Base-by-base conservation (phyloP, 2,797 vertebrate species). In the Buphagus erythrorhynchus region DNA sequence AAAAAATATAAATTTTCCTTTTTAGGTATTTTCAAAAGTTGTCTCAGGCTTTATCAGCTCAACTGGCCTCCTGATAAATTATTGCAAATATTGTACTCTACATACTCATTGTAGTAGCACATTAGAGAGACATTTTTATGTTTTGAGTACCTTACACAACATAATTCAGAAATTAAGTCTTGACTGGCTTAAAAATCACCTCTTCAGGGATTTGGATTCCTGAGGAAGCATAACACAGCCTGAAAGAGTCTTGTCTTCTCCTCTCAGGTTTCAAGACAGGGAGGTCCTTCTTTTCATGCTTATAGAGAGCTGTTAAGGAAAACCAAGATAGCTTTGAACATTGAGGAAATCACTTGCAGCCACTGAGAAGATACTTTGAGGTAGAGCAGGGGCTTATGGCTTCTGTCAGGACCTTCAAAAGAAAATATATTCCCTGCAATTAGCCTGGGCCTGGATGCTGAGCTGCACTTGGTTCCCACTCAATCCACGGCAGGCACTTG, bases 21-120 rank as follows among this genome's bases (percentile, higher is more conserved):
- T 94, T 94, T 59, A 83, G 75, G 16, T 91, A 78, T 93, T 96
- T 96, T 95, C 20, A 11, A 91, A 90, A 86, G 66, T 90, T 96
- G 87, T 86, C 58, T 76, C 58, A 93, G 69, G 28, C 72, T 96
- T 96, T 96, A 93, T 94, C 95, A 95, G 65, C 66, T 86, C 46
- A 75, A 9, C 33, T 73, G 68, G 36, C 61, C 82, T 86, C 68
- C 55, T 93, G 78, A 62, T 94, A 91, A 94, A 95, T 89, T 93
- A 90, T 51, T 63, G 31, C 29, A 69, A 93, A 73, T 86, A 86
- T 68, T 91, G 55, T 75, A 36, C 45, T 71, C 24, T 63, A 57
- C 73, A 38, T 77, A 61, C 35, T 74, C 42, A 63, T 88, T 94
- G 69, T 92, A 87, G 84, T 51, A 52, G 35, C 77, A 85, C 11